Evolutionary conservation across 2,113 vertebrate genomes (phyloP).

Genomic region (Burhinus bistriatus): DNA sequence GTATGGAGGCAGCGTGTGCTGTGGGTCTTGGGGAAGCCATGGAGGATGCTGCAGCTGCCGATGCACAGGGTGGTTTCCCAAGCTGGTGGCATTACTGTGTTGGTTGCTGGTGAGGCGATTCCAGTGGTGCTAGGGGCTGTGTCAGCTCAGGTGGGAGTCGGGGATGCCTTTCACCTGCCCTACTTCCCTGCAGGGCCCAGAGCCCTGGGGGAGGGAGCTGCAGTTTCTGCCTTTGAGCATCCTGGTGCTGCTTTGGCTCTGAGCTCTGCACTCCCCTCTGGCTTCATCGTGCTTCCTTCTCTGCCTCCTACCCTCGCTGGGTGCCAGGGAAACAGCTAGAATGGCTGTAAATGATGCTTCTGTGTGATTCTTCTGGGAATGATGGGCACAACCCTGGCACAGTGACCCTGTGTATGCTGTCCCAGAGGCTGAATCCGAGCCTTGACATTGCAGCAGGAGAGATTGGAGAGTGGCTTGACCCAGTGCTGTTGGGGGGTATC

Average conservation of each 20-base stretch:
- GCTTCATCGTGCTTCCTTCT: background rate
- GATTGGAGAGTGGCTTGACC: background rate
- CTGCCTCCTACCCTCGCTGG: background rate
- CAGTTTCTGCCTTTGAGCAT: background rate
- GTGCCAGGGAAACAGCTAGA: background rate
- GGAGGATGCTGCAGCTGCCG: background rate
- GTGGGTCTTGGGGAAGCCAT: accelerated
- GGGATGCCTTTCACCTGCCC: background rate
- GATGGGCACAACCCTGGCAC: background rate
- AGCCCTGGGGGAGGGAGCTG: accelerated
- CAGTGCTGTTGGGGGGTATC: background rate
- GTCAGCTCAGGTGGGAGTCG: background rate
- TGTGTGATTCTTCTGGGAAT: too few species aligned
- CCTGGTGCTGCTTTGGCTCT: background rate
- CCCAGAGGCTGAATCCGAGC: background rate
- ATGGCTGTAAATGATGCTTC: background rate
- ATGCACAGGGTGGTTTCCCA: background rate
- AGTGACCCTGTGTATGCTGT: background rate
- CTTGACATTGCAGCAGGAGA: background rate
- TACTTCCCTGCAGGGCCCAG: background rate
- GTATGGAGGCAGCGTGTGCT: background rate
- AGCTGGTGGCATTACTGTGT: background rate
- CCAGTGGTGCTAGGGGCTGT: background rate
- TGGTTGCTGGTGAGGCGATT: accelerated
- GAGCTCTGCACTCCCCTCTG: background rate